Conservation (phyloP, 2,113 vertebrate genomes). For the Colossoma macropomum region DNA sequence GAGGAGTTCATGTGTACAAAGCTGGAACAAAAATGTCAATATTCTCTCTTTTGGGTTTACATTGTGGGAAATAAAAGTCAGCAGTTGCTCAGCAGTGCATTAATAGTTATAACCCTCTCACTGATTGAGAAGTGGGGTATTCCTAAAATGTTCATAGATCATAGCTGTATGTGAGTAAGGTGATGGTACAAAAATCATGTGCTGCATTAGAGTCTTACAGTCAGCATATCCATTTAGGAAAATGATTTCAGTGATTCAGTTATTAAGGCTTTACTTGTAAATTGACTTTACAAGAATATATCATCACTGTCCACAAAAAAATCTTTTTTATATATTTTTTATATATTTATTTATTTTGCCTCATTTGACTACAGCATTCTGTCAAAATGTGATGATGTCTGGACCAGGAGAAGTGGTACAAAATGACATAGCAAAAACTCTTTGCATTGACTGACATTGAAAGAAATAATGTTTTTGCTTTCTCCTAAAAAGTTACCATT, state of each 20-base stretch:
- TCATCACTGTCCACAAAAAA: too few species aligned
- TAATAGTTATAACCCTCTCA: not conserved
- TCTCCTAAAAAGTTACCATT: too few species aligned
- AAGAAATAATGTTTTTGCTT: too few species aligned
- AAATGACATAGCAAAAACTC: too few species aligned
- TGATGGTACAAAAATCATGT: not conserved
- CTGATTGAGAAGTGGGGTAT: not conserved
- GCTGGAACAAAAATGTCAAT: constrained; percentile 19
- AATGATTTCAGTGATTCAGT: not conserved
- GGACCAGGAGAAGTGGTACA: too few species aligned
- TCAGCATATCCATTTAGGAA: not conserved
- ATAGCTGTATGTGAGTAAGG: not conserved
- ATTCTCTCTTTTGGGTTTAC: not conserved
- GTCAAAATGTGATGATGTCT: too few species aligned
- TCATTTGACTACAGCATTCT: too few species aligned
- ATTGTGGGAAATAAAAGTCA: not conserved
- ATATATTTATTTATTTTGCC: too few species aligned
- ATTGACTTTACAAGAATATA: too few species aligned
- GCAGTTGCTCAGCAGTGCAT: not conserved
- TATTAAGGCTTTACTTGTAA: too few species aligned
- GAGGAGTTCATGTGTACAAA: constrained; percentile 4
- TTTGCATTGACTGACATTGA: too few species aligned
- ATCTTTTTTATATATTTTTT: too few species aligned
- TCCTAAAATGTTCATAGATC: not conserved
- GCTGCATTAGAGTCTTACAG: not conserved